Conservation (phyloP, 2,888 invertebrate species). For the Empis livida region DNA sequence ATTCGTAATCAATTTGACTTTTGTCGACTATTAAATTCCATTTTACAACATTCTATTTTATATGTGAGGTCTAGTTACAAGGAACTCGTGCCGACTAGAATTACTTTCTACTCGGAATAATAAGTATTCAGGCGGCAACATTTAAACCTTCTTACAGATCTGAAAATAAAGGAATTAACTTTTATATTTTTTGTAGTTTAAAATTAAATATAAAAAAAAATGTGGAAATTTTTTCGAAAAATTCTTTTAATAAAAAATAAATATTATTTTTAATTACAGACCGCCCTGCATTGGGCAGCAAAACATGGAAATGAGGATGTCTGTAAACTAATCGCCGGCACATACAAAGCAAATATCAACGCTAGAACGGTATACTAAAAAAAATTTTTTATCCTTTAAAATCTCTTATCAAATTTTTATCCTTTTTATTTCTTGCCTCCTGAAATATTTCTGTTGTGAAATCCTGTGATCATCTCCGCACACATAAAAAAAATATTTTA, state of each 20-base stretch:
- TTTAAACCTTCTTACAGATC: too few species aligned
- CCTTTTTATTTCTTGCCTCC: slow-evolving; percentile 7
- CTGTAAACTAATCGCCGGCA: slow-evolving; percentile 84
- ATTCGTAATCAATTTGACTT: too few species aligned
- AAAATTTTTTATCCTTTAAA: background rate
- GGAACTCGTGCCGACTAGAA: slow-evolving; percentile 11
- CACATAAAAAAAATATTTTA: background rate
- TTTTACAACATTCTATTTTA: slow-evolving; percentile 4
- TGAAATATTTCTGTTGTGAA: background rate
- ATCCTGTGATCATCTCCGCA: background rate
- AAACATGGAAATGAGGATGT: slow-evolving; percentile 87
- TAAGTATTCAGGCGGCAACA: too few species aligned
- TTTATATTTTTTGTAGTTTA: background rate
- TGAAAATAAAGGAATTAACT: too few species aligned
- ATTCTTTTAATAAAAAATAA: background rate
- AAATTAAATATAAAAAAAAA: background rate
- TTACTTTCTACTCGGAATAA: too few species aligned
- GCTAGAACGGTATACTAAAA: slow-evolving; percentile 56
- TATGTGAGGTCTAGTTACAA: slow-evolving; percentile 4
- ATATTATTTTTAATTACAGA: slow-evolving; percentile 47
- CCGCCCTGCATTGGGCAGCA: slow-evolving; percentile 92
- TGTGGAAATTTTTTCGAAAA: background rate
- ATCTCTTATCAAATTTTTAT: slow-evolving; percentile 3
- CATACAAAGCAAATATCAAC: slow-evolving; percentile 70
- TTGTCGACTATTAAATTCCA: background rate